These are phyloP conservation scores for Smittia aterrima DNA, from an alignment of 2,888 invertebrate species.

Conservation along the genomic window DNA sequence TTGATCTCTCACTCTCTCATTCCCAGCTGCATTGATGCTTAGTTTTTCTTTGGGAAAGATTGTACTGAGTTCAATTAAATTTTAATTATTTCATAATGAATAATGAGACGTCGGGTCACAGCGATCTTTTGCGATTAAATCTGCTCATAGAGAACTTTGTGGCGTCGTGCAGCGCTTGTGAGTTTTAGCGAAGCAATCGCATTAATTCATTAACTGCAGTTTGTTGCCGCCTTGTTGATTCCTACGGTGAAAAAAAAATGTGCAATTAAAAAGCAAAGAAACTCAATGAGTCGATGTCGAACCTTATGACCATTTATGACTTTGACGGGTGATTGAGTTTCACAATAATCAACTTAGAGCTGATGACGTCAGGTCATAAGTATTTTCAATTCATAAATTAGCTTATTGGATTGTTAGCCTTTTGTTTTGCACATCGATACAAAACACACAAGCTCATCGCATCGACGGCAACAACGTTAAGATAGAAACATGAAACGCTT, in stretches of 20 bases:
- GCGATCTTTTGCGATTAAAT: not conserved
- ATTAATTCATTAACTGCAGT: not conserved
- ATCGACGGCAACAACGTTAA: not conserved
- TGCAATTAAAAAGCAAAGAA: not conserved
- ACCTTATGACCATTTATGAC: constrained; percentile 28
- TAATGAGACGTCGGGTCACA: not conserved
- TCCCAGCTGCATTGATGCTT: too few relatives aligned
- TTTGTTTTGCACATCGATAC: not conserved
- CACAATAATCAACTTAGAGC: not conserved
- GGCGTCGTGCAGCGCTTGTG: not conserved
- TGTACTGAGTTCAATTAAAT: not conserved
- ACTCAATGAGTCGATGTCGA: not conserved
- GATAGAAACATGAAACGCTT: not conserved
- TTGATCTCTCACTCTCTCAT: too few relatives aligned
- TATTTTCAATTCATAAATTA: constrained; percentile 16
- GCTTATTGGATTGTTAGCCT: not conserved
- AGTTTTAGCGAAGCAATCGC: not conserved
- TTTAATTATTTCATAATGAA: not conserved
- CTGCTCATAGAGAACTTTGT: not conserved
- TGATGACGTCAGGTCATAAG: constrained; percentile 8
- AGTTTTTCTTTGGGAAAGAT: not conserved
- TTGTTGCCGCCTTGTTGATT: not conserved
- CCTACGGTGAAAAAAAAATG: constrained; percentile 3
- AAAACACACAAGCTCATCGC: not conserved
- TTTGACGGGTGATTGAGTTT: not conserved